Percentiles rank a stretch among this genome's conserved stretches.
These are phyloP conservation scores for Scaptomyza polygonia DNA, from an alignment of 2,888 invertebrate genomes.

Conservation along the genomic window DNA sequence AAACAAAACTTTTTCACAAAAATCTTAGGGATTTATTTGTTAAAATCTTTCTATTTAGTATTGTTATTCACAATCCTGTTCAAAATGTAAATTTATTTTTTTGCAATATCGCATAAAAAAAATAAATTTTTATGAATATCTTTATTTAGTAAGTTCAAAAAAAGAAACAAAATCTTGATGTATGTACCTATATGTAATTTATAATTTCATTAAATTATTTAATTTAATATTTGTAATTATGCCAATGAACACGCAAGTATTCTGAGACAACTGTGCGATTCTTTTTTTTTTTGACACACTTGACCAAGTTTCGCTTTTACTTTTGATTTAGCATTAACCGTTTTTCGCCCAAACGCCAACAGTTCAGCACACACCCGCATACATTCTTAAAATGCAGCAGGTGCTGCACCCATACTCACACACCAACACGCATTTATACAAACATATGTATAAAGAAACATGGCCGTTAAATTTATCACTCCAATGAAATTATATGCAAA, in stretches of 20 bases:
- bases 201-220: no score
- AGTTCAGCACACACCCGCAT: constrained; percentile 10
- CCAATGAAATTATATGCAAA: constrained; percentile 65
- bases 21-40: no score
- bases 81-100: no score
- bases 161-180: no score
- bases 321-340: constrained; percentile 45
- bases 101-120: no score
- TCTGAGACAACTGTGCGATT: constrained; percentile 39
- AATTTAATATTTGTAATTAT: no score
- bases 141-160: not conserved
- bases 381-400: constrained; percentile 63
- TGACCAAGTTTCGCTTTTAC: constrained; percentile 67
- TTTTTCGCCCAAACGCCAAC: constrained; percentile 26
- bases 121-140: not conserved
- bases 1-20: no score
- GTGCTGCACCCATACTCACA: constrained; percentile 55
- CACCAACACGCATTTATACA: not conserved
- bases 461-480: constrained; percentile 63
- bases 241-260: constrained; percentile 9
- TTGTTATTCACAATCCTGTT: no score
- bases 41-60: no score
- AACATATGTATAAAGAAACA: constrained; percentile 4
- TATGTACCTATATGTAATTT: not conserved
- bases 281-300: constrained; percentile 68